Evolutionary conservation across 2,797 vertebrate genomes (phyloP).

Genomic region (Forpus xanthops): DNA sequence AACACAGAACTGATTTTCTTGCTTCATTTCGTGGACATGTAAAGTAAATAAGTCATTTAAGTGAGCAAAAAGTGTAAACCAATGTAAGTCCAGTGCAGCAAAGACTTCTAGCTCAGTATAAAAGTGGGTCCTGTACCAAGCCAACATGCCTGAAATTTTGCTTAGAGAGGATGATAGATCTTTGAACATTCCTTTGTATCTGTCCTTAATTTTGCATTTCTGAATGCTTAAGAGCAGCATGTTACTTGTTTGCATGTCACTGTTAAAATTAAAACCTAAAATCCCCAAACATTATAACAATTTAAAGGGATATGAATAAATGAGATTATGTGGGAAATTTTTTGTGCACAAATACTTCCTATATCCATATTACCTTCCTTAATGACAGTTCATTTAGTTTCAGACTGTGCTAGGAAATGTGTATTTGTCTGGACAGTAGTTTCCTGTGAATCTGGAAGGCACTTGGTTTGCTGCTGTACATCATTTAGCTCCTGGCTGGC

Average conservation of each 20-base stretch:
- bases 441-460: conserved; percentile 32
- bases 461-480: background rate
- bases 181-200: background rate
- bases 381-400: conserved; percentile 7
- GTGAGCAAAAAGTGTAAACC: background rate
- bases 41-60: background rate
- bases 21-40: background rate
- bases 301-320: background rate
- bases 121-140: background rate
- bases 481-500: background rate
- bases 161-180: background rate
- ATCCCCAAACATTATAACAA: background rate
- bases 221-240: background rate
- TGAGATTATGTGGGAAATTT: background rate
- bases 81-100: background rate
- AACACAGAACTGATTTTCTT: background rate
- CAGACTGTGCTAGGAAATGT: background rate
- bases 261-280: background rate
- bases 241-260: background rate
- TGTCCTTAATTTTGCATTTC: background rate
- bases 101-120: background rate
- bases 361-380: background rate
- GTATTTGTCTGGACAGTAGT: background rate
- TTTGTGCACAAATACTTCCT: background rate
- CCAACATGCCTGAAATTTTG: background rate